Base-by-base conservation (phyloP, 2,797 vertebrate genomes). In the Myotis planiceps region DNA sequence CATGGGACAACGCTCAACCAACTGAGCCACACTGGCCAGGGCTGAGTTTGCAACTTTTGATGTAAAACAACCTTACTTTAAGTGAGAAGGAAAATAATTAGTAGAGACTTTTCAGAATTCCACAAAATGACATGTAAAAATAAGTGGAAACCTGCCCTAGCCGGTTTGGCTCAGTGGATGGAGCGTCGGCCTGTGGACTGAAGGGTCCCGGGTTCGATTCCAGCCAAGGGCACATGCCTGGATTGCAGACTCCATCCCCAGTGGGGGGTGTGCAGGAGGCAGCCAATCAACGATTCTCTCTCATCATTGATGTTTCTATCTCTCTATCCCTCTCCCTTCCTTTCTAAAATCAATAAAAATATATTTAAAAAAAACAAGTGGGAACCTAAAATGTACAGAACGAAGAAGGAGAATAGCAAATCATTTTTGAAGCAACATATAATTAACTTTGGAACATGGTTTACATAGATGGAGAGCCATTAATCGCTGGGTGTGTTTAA, bases 391-490 rank as follows among this genome's bases (percentile, higher is more conserved):
- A 94, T 94, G 75, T 89, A 88, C 72, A 91, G 37, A 37, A 4
- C 34, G 2, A 76, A 75, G 85, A 90, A 81, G 88, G 45, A 92
- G 87, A 96, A 82, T 18, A 89, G 45, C 76, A 94, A 81, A 89
- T 87, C 29, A 37, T 93, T 93, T 95, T 90, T 69, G 68, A 92
- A 58, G 42, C 53, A 88, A 79, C 9, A 2, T 88, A 15, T 90
- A 91, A 96, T 92, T 94, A 89, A 82, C 74, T 60, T 90, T 85
- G 84, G 87, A 86, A 85, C 37, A 78, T 55, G 75, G 88, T 92
- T 95, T 97, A 88, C 55, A 32, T 91, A 53, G 34, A 53, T 93
- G 75, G 86, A 97, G 15, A 96, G 45, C 39, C 94, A 75, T 96
- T 96, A 55, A 74, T 97, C 89, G 16, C 66, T 84, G 47, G 27